A percentile compares a stretch with the other conserved stretches of the same genome.
Evolutionary conservation across 2,797 vertebrate species (phyloP).

Genomic region (Triplophysa yarkandensis): DNA sequence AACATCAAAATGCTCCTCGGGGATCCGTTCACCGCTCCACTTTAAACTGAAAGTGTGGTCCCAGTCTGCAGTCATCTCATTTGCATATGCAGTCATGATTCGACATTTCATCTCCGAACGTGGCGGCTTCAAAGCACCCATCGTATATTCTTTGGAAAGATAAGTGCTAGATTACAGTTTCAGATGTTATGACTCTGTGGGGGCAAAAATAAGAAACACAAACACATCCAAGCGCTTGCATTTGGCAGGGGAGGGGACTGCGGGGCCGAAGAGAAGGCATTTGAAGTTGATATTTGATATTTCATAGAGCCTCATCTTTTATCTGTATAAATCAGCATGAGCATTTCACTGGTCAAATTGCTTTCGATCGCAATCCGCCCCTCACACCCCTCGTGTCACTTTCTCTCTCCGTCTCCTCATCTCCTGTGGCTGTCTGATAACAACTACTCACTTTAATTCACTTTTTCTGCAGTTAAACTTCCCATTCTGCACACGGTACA

Average conservation of each 20-base stretch:
- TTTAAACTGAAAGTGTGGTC: conserved; percentile 29
- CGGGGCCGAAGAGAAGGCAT: conserved; percentile 34
- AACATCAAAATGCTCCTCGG: not conserved
- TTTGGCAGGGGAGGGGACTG: not conserved
- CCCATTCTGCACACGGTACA: conserved; percentile 37
- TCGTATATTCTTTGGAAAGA: conserved; percentile 48
- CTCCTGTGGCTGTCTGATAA: conserved; percentile 60
- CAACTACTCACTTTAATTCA: conserved; percentile 62
- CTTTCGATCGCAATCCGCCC: conserved; percentile 55
- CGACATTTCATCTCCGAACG: conserved; percentile 31
- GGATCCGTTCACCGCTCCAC: conserved; percentile 8
- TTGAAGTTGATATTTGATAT: conserved; percentile 58
- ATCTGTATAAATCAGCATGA: conserved; percentile 55
- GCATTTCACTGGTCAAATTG: conserved; percentile 55
- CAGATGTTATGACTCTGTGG: conserved; percentile 42
- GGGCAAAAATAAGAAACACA: conserved; percentile 34
- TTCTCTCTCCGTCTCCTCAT: conserved; percentile 2
- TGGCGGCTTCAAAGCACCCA: conserved; percentile 46
- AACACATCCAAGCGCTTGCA: conserved; percentile 39
- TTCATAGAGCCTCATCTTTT: conserved; percentile 55
- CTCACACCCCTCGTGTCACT: conserved; percentile 25
- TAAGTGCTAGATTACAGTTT: conserved; percentile 49
- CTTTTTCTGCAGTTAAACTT: conserved; percentile 63
- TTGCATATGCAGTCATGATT: conserved; percentile 51
- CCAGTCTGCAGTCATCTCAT: conserved; percentile 40